A percentile compares a stretch with the other conserved stretches of the same genome.
phyloP scores from a whole-genome alignment of 92 coral and sea anemone genomes.

The Heliopora coerulea region DNA sequence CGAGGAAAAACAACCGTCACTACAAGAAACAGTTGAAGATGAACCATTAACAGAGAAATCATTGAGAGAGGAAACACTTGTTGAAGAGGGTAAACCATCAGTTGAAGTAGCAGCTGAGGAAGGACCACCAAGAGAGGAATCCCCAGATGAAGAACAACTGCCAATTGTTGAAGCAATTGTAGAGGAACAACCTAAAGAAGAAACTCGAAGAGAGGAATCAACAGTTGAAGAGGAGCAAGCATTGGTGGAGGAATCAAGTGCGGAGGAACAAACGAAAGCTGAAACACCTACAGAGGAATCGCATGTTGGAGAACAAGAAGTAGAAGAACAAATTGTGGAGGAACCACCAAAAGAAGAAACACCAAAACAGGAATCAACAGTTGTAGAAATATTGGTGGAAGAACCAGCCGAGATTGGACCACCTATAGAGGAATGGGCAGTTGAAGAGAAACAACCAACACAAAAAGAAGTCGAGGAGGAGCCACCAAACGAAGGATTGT shows the following conservation, averaged over 20 bases:
- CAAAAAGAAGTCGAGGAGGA: slow-evolving; percentile 6
- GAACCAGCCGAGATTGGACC: neutral
- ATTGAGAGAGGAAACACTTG: neutral
- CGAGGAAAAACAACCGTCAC: neutral
- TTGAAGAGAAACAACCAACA: slow-evolving; percentile 2
- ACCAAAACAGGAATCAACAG: neutral
- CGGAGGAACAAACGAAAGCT: no score
- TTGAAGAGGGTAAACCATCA: neutral
- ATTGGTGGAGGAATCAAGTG: neutral
- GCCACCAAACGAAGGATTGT: neutral
- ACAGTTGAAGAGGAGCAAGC: slow-evolving; percentile 2
- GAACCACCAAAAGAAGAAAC: neutral
- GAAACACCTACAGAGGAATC: no score
- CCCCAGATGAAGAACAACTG: neutral
- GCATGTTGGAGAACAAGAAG: neutral
- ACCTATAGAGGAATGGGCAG: neutral
- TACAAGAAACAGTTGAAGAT: neutral
- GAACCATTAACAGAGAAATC: neutral
- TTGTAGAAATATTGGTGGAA: neutral
- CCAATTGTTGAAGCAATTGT: no score
- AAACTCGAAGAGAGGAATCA: neutral
- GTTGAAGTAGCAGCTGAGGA: neutral
- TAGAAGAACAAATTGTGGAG: slow-evolving; percentile 23
- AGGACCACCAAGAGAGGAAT: neutral
- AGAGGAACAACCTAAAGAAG: neutral